These are phyloP conservation scores for Tinea pellionella DNA, from an alignment of 2,888 invertebrate species.

Conservation along the genomic window DNA sequence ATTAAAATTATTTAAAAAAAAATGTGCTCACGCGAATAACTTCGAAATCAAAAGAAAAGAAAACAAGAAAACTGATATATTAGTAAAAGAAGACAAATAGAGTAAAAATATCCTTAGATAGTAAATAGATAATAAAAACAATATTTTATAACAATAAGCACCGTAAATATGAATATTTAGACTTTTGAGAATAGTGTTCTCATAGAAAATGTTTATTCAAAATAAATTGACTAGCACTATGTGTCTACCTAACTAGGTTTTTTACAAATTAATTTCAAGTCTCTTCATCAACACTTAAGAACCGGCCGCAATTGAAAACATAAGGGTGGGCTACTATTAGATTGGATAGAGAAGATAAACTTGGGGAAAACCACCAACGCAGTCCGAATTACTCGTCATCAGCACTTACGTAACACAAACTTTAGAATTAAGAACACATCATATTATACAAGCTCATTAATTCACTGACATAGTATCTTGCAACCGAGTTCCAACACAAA, in stretches of 20 bases:
- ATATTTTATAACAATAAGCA: conserved; percentile 47
- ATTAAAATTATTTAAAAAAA: not conserved
- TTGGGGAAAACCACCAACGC: conserved; percentile 3
- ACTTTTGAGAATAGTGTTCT: conserved; percentile 48
- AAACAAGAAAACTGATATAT: not conserved
- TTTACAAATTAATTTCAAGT: conserved; percentile 25
- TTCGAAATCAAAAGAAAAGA: not conserved
- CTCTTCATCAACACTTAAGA: conserved; percentile 38
- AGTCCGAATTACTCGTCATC: not conserved
- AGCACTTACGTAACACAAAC: not conserved
- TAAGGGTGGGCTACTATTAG: conserved; percentile 21
- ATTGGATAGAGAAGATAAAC: not conserved
- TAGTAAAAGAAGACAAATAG: not conserved
- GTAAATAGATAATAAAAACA: not conserved
- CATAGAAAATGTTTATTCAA: conserved; percentile 62
- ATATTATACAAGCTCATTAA: conserved; percentile 7
- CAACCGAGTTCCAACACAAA: conserved; percentile 51
- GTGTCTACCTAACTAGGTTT: conserved; percentile 46
- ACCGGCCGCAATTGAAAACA: conserved; percentile 58
- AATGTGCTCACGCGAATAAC: not conserved
- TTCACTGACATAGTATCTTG: conserved; percentile 25
- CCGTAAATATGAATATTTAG: conserved; percentile 51
- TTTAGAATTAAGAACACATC: conserved; percentile 11
- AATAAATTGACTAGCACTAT: conserved; percentile 67
- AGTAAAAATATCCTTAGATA: not conserved